Evolutionary conservation across 2,113 vertebrate species (phyloP).

Genomic region (Thamnophis sirtalis): DNA sequence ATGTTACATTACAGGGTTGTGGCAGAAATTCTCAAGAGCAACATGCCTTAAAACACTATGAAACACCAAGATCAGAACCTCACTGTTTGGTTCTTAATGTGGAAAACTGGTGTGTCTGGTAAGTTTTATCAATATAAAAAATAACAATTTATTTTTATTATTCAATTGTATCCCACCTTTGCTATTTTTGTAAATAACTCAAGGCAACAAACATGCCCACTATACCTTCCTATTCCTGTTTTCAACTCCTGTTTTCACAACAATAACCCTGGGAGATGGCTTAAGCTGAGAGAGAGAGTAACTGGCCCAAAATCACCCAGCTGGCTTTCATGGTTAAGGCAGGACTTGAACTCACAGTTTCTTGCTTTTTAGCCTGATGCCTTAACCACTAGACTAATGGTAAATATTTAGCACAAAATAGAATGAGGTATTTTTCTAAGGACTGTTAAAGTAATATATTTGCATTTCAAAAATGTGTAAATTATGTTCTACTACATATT

Average conservation of each 20-base stretch:
- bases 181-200: background rate
- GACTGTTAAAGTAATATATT: background rate
- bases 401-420: background rate
- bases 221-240: background rate
- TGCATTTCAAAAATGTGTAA: background rate
- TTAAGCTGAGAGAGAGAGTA: background rate
- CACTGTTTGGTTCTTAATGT: slow-evolving; percentile 88
- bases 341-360: background rate
- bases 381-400: background rate
- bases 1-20: slow-evolving; percentile 79
- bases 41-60: slow-evolving; percentile 88
- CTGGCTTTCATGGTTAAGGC: background rate
- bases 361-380: background rate
- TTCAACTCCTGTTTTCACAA: background rate
- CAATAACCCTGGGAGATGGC: background rate
- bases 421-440: background rate
- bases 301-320: background rate
- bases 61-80: slow-evolving; percentile 83
- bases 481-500: background rate
- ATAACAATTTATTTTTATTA: background rate
- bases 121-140: slow-evolving; percentile 62
- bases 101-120: slow-evolving; percentile 93
- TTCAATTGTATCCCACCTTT: background rate
- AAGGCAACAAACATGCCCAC: background rate
- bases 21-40: slow-evolving; percentile 80